A percentile compares a stretch with the other conserved stretches of the same genome.
Conservation (phyloP, 2,888 invertebrate species). For the Aplocera efformata region DNA sequence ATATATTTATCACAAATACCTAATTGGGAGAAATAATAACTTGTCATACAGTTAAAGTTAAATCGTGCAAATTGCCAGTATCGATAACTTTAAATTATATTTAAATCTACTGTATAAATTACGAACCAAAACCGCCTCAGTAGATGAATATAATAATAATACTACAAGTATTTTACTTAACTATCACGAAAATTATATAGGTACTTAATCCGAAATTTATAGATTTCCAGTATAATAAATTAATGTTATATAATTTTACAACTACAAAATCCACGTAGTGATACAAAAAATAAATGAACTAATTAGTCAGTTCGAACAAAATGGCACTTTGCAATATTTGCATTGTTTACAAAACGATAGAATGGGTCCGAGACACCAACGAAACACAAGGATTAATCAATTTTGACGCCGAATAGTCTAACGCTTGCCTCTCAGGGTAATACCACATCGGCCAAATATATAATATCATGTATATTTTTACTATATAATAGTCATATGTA, state of each 20-base stretch:
- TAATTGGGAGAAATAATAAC: constrained; percentile 35
- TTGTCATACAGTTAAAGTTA: constrained; percentile 61
- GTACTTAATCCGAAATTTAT: constrained; percentile 66
- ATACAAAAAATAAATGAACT: constrained; percentile 52
- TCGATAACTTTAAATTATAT: constrained; percentile 42
- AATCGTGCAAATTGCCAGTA: constrained; percentile 50
- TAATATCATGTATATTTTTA: constrained; percentile 76
- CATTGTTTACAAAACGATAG: constrained; percentile 50
- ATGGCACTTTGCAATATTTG: constrained; percentile 76
- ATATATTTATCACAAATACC: constrained; percentile 47
- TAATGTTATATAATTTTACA: constrained; percentile 51
- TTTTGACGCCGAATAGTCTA: constrained; percentile 75
- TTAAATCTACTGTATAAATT: constrained; percentile 44
- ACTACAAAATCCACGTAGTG: constrained; percentile 58
- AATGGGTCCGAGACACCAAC: constrained; percentile 52
- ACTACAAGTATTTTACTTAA: constrained; percentile 67
- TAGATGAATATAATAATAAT: constrained; percentile 52
- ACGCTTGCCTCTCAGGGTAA: constrained; percentile 88
- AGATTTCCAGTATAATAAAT: constrained; percentile 62
- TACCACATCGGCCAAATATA: constrained; percentile 82
- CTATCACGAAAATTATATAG: constrained; percentile 75
- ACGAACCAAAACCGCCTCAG: constrained; percentile 64
- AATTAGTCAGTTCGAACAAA: constrained; percentile 65
- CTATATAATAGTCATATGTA: constrained; percentile 80
- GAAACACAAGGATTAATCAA: constrained; percentile 54